phyloP scores from a whole-genome alignment of 1,140 invertebrate genomes.

The Lasaia peninsularis region DNA sequence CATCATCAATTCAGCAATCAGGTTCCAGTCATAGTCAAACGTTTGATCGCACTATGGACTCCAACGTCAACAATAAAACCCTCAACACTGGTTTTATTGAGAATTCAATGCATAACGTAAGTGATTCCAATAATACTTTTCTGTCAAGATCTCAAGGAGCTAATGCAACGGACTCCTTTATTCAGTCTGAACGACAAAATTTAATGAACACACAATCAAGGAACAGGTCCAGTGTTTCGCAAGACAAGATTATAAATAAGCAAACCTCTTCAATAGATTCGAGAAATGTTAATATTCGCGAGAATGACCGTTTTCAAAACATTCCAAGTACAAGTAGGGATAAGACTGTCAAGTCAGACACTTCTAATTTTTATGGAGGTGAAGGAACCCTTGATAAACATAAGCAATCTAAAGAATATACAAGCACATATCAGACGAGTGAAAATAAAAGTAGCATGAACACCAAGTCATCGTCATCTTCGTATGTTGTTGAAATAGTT shows the following conservation, averaged over 20 bases:
- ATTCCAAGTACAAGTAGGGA: conserved; percentile 40
- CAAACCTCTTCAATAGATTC: conserved; percentile 28
- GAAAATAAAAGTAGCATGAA: conserved; percentile 65
- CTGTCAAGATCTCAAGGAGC: conserved; percentile 50
- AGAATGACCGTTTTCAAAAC: conserved; percentile 45
- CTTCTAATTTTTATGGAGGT: conserved; percentile 59
- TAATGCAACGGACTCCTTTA: conserved; percentile 62
- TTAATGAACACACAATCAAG: conserved; percentile 42
- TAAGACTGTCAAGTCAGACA: conserved; percentile 50
- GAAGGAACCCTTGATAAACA: conserved; percentile 58
- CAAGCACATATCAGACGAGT: conserved; percentile 59
- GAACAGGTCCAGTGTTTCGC: conserved; percentile 28
- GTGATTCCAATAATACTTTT: conserved; percentile 36
- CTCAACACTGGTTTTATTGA: conserved; percentile 72
- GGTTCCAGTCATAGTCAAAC: conserved; percentile 55
- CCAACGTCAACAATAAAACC: conserved; percentile 52
- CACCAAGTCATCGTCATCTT: conserved; percentile 77
- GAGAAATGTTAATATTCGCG: conserved; percentile 47
- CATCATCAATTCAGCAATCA: conserved; percentile 63
- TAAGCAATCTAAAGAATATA: conserved; percentile 53
- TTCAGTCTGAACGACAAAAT: conserved; percentile 65
- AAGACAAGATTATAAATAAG: conserved; percentile 31
- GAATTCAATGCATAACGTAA: conserved; percentile 34
- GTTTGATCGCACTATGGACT: conserved; percentile 50
- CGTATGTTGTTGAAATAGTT: conserved; percentile 78